These are phyloP conservation scores for Heteromormyrus szaboi DNA, from an alignment of 2,797 vertebrate species.

Conservation along the genomic window DNA sequence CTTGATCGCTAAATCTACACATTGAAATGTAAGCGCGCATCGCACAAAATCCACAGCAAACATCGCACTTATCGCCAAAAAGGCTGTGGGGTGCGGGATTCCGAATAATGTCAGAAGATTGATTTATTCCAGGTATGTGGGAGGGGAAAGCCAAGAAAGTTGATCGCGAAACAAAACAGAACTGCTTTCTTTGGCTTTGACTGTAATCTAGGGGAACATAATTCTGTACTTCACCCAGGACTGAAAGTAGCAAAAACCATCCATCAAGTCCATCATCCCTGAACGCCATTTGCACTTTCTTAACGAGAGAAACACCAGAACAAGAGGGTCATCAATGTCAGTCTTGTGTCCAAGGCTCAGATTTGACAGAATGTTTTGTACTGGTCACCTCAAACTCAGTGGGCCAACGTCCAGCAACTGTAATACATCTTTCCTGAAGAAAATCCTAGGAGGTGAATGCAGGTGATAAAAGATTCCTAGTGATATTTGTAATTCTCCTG, in stretches of 20 bases:
- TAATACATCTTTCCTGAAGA: neutral
- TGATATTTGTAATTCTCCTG: neutral
- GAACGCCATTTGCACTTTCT: conserved; percentile 24
- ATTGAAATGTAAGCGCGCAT: conserved; percentile 90
- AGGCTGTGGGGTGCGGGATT: conserved; percentile 61
- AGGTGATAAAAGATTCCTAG: neutral
- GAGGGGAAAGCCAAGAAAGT: neutral
- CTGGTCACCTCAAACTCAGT: neutral
- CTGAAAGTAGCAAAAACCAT: conserved; percentile 53
- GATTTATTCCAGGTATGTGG: neutral
- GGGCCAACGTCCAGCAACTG: neutral
- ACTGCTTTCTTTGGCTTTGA: neutral
- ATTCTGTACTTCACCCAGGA: neutral
- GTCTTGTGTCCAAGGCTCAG: neutral
- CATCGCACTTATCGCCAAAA: conserved; percentile 71
- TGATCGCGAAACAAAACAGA: neutral
- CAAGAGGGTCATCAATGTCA: neutral
- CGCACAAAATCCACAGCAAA: conserved; percentile 84
- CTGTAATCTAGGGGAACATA: neutral
- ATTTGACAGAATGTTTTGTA: neutral
- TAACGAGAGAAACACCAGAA: conserved; percentile 32
- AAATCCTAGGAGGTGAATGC: neutral
- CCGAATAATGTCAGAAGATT: conserved; percentile 23
- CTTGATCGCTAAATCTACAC: conserved; percentile 92
- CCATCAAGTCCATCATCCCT: neutral